These are phyloP conservation scores for Gandaritis pyraliata DNA, from an alignment of 2,888 invertebrate genomes.

Conservation along the genomic window DNA sequence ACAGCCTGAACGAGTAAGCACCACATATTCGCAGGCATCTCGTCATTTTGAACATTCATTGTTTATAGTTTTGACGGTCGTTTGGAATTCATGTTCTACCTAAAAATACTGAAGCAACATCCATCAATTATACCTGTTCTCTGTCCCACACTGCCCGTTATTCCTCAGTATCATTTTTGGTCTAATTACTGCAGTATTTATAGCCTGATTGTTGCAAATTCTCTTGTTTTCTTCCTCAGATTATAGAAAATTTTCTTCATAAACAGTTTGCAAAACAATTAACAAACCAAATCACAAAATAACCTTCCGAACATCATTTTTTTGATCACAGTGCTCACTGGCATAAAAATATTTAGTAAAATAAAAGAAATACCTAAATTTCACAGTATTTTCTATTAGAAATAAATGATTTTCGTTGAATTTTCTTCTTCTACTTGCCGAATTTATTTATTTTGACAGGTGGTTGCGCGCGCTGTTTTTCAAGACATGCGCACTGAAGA, in stretches of 20 bases:
- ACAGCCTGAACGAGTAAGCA: constrained; percentile 73
- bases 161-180: constrained; percentile 7
- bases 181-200: neutral
- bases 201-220: neutral
- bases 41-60: constrained; percentile 72
- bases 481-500: constrained; percentile 48
- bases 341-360: neutral
- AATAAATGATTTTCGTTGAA: constrained; percentile 24
- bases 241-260: too few species aligned
- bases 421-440: constrained; percentile 43
- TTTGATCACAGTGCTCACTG: neutral
- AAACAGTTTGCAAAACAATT: constrained; percentile 3
- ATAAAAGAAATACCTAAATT: neutral
- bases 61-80: constrained; percentile 47
- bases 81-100: constrained; percentile 35
- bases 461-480: constrained; percentile 65
- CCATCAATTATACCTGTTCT: neutral
- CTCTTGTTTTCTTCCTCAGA: neutral
- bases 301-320: constrained; percentile 11
- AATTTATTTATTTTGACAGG: constrained; percentile 57
- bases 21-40: constrained; percentile 74
- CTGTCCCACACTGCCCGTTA: neutral
- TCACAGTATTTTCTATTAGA: constrained; percentile 8
- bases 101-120: neutral
- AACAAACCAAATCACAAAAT: constrained; percentile 1